Evolutionary conservation across 30 jellyfish, hydroid and myxozoan genomes (phyloP).

Genomic region (Catostylus mosaicus): DNA sequence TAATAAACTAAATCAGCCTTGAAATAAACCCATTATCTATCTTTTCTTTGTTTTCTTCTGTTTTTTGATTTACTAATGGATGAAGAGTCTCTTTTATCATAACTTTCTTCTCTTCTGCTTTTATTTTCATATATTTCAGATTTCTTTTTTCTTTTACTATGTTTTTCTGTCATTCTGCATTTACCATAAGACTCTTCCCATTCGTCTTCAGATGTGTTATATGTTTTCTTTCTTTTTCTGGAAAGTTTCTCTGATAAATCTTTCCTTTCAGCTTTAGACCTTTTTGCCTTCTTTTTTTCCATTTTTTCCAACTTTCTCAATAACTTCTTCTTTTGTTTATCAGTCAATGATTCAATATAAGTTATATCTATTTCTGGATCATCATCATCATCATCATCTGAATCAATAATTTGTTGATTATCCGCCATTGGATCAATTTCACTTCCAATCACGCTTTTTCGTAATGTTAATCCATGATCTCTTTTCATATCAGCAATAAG

Average conservation of each 20-base stretch:
- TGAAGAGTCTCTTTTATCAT: not conserved
- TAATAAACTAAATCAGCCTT: too few relatives aligned
- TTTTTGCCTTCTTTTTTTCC: slow-evolving; percentile 61
- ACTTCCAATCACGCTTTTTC: slow-evolving; percentile 86
- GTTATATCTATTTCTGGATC: slow-evolving; percentile 76
- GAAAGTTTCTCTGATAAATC: not conserved
- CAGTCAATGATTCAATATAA: slow-evolving; percentile 74
- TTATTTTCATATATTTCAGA: not conserved
- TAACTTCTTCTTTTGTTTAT: slow-evolving; percentile 78
- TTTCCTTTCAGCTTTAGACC: slow-evolving; percentile 13
- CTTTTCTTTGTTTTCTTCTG: not conserved
- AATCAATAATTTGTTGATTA: slow-evolving; percentile 82
- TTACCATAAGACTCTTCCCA: not conserved
- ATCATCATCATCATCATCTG: slow-evolving; percentile 82
- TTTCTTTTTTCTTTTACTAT: not conserved
- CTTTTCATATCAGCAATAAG: slow-evolving; percentile 82
- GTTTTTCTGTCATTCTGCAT: not conserved
- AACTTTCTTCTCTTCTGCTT: not conserved
- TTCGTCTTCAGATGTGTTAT: not conserved
- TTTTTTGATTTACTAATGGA: not conserved
- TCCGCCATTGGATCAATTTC: slow-evolving; percentile 97
- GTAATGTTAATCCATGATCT: slow-evolving; percentile 88
- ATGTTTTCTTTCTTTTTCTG: slow-evolving; percentile 41
- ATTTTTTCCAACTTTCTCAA: slow-evolving; percentile 72
- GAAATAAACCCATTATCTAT: too few relatives aligned